These are phyloP conservation scores for Zalophus californianus DNA, from an alignment of 2,797 vertebrate species.

Conservation along the genomic window DNA sequence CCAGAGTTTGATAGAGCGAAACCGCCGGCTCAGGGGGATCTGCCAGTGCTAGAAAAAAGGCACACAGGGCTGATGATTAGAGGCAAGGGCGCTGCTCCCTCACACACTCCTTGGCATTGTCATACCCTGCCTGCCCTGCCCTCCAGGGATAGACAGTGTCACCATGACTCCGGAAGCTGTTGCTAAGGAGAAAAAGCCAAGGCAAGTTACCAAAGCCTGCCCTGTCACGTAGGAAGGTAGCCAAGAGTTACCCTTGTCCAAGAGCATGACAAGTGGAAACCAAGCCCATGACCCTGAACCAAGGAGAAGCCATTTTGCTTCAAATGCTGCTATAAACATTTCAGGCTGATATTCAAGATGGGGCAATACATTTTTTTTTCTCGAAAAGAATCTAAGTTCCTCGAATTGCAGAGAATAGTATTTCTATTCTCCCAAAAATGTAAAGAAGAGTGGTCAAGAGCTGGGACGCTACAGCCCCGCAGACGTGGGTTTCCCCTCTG, in stretches of 20 bases:
- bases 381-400: neutral
- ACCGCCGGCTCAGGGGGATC: conserved; percentile 96
- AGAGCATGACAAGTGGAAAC: neutral
- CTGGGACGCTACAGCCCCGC: accelerated
- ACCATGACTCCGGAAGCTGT: conserved; percentile 23
- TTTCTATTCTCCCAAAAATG: neutral
- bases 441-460: neutral
- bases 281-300: neutral
- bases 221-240: neutral
- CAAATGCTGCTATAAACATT: neutral
- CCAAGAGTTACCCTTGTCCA: neutral
- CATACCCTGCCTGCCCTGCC: neutral
- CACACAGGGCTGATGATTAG: neutral
- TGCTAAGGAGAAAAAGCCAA: conserved; percentile 46
- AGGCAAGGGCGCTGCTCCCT: neutral
- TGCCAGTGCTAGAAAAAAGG: conserved; percentile 94
- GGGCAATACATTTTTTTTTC: neutral
- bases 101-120: neutral
- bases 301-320: neutral
- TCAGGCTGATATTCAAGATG: neutral
- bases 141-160: conserved; percentile 19
- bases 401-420: conserved; percentile 23
- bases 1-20: conserved; percentile 98
- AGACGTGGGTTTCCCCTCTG: neutral
- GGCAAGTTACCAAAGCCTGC: neutral